Base-by-base conservation (phyloP, 2,888 invertebrate genomes). In the Diplolepis rosae region DNA sequence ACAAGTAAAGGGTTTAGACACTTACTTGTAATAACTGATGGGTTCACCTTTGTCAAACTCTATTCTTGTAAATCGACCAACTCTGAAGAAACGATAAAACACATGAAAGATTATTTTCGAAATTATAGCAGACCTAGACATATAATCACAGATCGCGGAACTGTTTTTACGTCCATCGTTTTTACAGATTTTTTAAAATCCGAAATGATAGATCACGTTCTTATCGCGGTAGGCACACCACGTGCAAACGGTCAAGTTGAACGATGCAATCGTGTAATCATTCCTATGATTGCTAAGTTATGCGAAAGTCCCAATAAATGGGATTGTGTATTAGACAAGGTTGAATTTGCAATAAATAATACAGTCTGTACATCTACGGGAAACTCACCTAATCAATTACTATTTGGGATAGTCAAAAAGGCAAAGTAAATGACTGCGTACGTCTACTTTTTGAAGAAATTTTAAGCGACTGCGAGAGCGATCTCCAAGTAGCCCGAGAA, bases 241-340 rank as follows among this genome's bases (percentile, higher is more conserved):
- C 75, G 81, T 39, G 79, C 81, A 0, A 85, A 84, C 69, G 84
- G 84, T 0, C 84, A 86, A 69, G 72, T 80, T 2, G 82, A 83
- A 30, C 66, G 80, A 24, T 39, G 77, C 4, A 80, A 83, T 66
- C 71, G 77, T 0, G 52, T 61, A 0, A 66, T 83, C 24, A 80
- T 74, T 0, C 79, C 78, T 24, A 78, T 80, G 68, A 42, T 83
- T 15, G 69, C 80, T 13, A 83, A 81, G 71, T 32, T 79, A 24
- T 61, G 66, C 15, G 71, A 72, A 6, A 48, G 35, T 6, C 42
- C 72, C 24, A 67, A 68, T 13, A 68, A 74, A 54, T 76, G 77
- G 74, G 71, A 76, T 28, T 45, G 50, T 4, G 70, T 67, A 0
- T 24, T 78, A 1, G 51, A 32, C 9, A 67, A 73, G 2, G 71